Evolutionary conservation across 2,888 invertebrate species (phyloP), one percentile per base, ranked within the genome.

Genomic region (Ochlodes sylvanus): DNA sequence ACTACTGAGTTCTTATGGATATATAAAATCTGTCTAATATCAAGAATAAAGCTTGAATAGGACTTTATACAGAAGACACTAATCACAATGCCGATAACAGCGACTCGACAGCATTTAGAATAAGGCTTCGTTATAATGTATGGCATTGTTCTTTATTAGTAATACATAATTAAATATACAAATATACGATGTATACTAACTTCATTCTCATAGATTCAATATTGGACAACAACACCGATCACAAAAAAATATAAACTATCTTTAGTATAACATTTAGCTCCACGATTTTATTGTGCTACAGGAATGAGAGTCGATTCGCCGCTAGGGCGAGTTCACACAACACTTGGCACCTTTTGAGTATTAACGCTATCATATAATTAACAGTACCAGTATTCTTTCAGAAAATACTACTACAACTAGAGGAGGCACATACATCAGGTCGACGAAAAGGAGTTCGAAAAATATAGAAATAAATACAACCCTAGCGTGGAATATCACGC

Each of bases 261-360:
- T 72, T 76, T 74, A 77, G 70, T 74, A 76, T 71, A 83, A 83
- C 77, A 84, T 83, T 82, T 80, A 82, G 76, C 81, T 84, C 79
- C 79, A 81, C 82, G 83, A 81, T 81, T 84, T 85, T 84, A 86
- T 81, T 82, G 88, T 82, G 86, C 86, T 87, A 87, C 82, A 88
- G 90, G 90, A 92, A 90, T 90, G 90, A 90, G 85, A 86, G 81
- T 79, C 80, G 83, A 77, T 69, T 76, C 78, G 79, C 80, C 70
- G 75, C 77, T 75, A 72, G 72, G 76, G 77, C 77, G 77, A 75
- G 79, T 76, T 79, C 83, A 82, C 83, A 83, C 84, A 79, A 80
- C 77, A 77, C 82, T 85, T 84, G 85, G 84, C 88, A 89, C 89
- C 88, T 85, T 87, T 83, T 91, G 90, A 90, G 91, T 91, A 90